These are phyloP conservation scores for Belonocnema kinseyi DNA, from an alignment of 1,140 invertebrate genomes.

Conservation along the genomic window DNA sequence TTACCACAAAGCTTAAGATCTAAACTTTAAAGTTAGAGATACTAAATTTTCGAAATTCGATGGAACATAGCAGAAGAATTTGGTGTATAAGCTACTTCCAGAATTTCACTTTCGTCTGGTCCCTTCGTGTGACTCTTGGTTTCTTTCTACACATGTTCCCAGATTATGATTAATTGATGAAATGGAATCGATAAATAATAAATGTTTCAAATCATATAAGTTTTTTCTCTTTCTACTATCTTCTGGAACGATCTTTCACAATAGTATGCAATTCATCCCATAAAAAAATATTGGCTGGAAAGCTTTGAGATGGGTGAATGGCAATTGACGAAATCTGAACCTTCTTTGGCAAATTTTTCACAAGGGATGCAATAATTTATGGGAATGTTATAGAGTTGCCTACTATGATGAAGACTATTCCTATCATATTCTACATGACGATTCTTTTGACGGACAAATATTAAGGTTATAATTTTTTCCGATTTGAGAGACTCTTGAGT, in stretches of 20 bases:
- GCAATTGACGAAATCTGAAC: no score
- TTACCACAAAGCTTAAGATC: conserved; percentile 25
- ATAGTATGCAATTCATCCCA: no score
- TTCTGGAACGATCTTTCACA: neutral
- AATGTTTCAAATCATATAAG: neutral
- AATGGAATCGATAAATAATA: conserved; percentile 1
- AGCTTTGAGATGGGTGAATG: no score
- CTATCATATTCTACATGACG: no score
- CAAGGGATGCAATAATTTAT: no score
- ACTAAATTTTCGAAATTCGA: conserved; percentile 2
- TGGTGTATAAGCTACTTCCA: conserved; percentile 37
- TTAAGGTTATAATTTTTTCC: no score
- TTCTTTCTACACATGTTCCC: conserved; percentile 12
- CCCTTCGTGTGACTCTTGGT: conserved; percentile 56
- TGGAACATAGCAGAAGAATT: conserved; percentile 10
- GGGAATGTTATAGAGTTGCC: no score
- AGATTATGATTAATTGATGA: conserved; percentile 16
- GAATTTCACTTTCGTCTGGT: conserved; percentile 61
- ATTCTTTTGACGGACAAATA: no score
- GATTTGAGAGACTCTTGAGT: neutral
- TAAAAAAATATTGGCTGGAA: no score
- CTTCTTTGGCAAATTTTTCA: no score
- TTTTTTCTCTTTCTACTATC: neutral
- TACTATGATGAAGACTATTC: no score
- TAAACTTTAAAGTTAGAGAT: conserved; percentile 24